Evolutionary conservation across 2,888 invertebrate species (phyloP).

Genomic region (Nycteola revayana): DNA sequence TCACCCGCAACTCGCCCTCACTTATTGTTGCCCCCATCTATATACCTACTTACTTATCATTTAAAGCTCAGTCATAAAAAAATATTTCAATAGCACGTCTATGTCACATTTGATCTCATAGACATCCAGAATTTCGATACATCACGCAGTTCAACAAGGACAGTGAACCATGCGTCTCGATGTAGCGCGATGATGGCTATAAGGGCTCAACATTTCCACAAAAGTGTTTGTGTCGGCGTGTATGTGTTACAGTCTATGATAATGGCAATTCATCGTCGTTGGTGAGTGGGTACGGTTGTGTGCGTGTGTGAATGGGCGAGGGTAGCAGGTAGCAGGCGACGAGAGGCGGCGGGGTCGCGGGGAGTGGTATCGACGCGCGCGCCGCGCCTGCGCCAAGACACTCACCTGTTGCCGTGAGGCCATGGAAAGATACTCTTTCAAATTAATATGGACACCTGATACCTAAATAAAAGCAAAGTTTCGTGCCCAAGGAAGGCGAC

Average conservation of each 20-base stretch:
- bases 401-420: conserved; percentile 78
- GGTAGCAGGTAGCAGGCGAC: conserved; percentile 41
- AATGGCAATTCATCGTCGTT: conserved; percentile 14
- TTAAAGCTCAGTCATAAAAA: conserved; percentile 19
- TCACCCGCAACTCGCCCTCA: conserved; percentile 11
- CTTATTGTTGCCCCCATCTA: conserved; percentile 20
- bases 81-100: conserved; percentile 22
- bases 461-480: conserved; percentile 69
- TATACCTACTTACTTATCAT: too few relatives aligned
- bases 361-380: conserved; percentile 72
- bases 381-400: conserved; percentile 69
- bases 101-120: conserved; percentile 21
- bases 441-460: conserved; percentile 76
- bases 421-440: conserved; percentile 78
- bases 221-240: conserved; percentile 26
- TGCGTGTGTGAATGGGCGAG: conserved; percentile 72
- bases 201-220: conserved; percentile 24
- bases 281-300: conserved; percentile 51
- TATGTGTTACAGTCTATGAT: conserved; percentile 25
- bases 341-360: conserved; percentile 41
- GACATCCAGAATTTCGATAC: too few relatives aligned
- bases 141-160: conserved; percentile 16
- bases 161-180: conserved; percentile 19
- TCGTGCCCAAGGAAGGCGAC: conserved; percentile 31
- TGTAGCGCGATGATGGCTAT: conserved; percentile 16